Percentiles rank a stretch among this genome's conserved stretches.
These are phyloP conservation scores for Heptranchias perlo DNA, from an alignment of 2,113 vertebrate species.

Conservation along the genomic window DNA sequence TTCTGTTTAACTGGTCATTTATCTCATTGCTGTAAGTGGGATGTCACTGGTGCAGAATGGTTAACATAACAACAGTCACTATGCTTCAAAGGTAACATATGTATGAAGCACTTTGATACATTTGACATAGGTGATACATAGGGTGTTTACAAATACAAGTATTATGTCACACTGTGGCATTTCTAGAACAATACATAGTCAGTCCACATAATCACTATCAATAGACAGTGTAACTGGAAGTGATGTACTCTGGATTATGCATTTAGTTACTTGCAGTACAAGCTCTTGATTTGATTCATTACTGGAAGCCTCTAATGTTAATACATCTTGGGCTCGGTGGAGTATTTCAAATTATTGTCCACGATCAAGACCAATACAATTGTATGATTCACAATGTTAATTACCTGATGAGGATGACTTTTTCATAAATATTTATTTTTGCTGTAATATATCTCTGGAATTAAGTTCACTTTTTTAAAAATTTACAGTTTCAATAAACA, in stretches of 20 bases:
- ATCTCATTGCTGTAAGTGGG: not conserved
- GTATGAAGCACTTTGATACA: not conserved
- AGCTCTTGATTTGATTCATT: not conserved
- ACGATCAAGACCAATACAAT: not conserved
- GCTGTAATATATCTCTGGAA: not conserved
- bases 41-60: constrained; percentile 46
- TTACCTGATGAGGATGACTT: not conserved
- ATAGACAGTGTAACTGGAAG: not conserved
- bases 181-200: not conserved
- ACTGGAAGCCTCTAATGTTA: not conserved
- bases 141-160: not conserved
- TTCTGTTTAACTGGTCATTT: not conserved
- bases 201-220: not conserved
- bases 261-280: not conserved
- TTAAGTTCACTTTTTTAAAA: not conserved
- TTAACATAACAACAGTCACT: constrained; percentile 10
- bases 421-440: constrained; percentile 34
- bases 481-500: not conserved
- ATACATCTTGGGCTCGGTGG: not conserved
- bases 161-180: not conserved
- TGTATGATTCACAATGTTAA: not conserved
- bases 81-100: not conserved
- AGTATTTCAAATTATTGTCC: not conserved
- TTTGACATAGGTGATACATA: not conserved
- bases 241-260: not conserved